Conservation (phyloP, 2,797 vertebrate species). For the Nannoperca obscura region DNA sequence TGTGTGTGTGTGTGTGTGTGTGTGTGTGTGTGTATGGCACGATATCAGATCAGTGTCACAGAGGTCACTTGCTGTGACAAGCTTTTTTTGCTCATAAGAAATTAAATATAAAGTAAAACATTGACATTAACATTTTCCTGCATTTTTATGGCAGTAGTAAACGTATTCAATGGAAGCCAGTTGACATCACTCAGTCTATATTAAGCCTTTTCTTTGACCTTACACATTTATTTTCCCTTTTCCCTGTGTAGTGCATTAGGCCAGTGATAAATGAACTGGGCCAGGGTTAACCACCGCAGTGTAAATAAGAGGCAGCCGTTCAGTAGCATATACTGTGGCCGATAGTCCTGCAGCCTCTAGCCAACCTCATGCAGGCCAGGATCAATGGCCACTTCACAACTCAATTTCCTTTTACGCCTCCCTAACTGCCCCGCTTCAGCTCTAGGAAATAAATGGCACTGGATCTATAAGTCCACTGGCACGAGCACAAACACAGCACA, state of each 20-base stretch:
- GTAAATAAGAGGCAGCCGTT: constrained; percentile 79
- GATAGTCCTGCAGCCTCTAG: constrained; percentile 65
- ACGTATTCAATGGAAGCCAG: constrained; percentile 12
- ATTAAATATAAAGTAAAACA: constrained; percentile 14
- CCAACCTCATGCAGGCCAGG: constrained; percentile 71
- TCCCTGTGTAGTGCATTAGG: constrained; percentile 45
- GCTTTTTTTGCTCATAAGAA: not conserved
- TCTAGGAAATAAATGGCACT: constrained; percentile 83
- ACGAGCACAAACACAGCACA: constrained; percentile 58
- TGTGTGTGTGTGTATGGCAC: not conserved
- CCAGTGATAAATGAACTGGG: constrained; percentile 70
- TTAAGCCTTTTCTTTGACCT: constrained; percentile 42
- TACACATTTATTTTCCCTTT: constrained; percentile 12
- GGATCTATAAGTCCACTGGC: constrained; percentile 83
- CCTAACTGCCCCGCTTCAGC: constrained; percentile 82
- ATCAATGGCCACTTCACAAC: constrained; percentile 90
- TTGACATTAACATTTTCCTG: not conserved
- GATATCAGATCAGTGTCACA: constrained; percentile 9
- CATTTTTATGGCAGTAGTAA: not conserved
- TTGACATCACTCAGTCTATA: constrained; percentile 19
- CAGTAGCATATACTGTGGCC: constrained; percentile 68
- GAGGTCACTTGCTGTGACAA: constrained; percentile 8
- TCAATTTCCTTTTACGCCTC: constrained; percentile 91
- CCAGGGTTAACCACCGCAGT: constrained; percentile 72
- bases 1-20: not conserved